Percentiles rank a stretch among this genome's conserved stretches.
Evolutionary conservation across 1,140 invertebrate species (phyloP).

Genomic region (Pseudomyrmex cubaensis): DNA sequence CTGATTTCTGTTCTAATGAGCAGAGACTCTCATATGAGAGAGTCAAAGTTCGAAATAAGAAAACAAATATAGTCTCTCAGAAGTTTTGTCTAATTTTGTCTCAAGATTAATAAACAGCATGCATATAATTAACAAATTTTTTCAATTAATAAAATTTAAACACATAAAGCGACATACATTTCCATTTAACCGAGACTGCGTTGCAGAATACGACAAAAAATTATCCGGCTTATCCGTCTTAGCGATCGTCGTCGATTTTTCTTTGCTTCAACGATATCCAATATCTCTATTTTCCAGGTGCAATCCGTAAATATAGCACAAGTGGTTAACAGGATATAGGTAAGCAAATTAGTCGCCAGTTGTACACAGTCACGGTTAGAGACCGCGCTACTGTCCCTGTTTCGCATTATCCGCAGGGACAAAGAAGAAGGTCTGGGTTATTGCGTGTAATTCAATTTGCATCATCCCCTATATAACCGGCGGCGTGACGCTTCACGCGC

Average conservation of each 20-base stretch:
- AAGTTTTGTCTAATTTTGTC: neutral
- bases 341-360: constrained; percentile 77
- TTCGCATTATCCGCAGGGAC: constrained; percentile 1
- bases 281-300: constrained; percentile 5
- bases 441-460: constrained; percentile 80
- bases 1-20: neutral
- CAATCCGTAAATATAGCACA: constrained; percentile 47
- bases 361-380: constrained; percentile 31
- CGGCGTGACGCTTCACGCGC: neutral
- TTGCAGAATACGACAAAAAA: neutral
- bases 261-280: neutral
- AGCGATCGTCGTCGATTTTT: neutral
- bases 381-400: neutral
- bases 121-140: neutral
- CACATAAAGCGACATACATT: too few species aligned
- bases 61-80: too few species aligned
- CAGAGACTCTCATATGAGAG: neutral
- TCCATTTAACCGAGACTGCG: too few species aligned
- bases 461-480: constrained; percentile 73
- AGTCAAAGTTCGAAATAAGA: neutral
- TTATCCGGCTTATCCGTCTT: neutral
- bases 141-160: neutral
- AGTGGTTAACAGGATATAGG: constrained; percentile 77
- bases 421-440: constrained; percentile 78
- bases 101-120: neutral